Conservation (phyloP, 1,140 invertebrate species). For the Zaprionus nigranus region DNA sequence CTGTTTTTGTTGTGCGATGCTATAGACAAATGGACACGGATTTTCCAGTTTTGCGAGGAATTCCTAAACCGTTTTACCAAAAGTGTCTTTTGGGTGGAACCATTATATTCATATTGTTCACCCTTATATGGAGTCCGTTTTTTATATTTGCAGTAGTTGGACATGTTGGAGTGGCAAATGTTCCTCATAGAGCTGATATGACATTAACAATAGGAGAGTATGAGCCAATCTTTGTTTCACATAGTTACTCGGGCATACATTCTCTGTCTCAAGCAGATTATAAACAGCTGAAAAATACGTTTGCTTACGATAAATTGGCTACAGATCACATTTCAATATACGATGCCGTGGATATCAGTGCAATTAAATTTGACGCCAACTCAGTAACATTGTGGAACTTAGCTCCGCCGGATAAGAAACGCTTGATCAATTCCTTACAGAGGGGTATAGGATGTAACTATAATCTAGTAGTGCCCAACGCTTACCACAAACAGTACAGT, state of each 20-base stretch:
- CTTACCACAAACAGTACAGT: no score
- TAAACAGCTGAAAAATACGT: conserved; percentile 37
- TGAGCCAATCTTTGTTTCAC: conserved; percentile 93
- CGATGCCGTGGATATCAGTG: conserved; percentile 92
- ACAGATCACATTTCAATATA: conserved; percentile 95
- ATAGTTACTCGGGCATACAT: conserved; percentile 58
- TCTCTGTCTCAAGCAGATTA: conserved; percentile 50
- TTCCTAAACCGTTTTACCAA: conserved; percentile 90
- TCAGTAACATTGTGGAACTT: conserved; percentile 96
- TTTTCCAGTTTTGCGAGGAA: conserved; percentile 94
- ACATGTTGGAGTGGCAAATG: conserved; percentile 94
- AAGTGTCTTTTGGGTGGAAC: conserved; percentile 97
- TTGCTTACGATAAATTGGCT: conserved; percentile 86
- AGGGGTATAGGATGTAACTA: conserved; percentile 78
- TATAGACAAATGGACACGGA: conserved; percentile 94
- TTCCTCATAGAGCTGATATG: conserved; percentile 93
- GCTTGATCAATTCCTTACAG: conserved; percentile 85
- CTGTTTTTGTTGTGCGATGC: conserved; percentile 97
- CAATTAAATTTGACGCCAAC: conserved; percentile 91
- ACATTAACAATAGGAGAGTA: conserved; percentile 95
- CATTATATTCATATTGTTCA: conserved; percentile 93
- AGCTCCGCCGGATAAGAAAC: conserved; percentile 93
- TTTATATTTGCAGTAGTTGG: conserved; percentile 97
- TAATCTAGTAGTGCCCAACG: neutral
- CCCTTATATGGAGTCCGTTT: conserved; percentile 98